Evolutionary conservation across 2,113 vertebrate species (phyloP), one percentile per base, ranked within the genome.

Genomic region (Manacus vitellinus): DNA sequence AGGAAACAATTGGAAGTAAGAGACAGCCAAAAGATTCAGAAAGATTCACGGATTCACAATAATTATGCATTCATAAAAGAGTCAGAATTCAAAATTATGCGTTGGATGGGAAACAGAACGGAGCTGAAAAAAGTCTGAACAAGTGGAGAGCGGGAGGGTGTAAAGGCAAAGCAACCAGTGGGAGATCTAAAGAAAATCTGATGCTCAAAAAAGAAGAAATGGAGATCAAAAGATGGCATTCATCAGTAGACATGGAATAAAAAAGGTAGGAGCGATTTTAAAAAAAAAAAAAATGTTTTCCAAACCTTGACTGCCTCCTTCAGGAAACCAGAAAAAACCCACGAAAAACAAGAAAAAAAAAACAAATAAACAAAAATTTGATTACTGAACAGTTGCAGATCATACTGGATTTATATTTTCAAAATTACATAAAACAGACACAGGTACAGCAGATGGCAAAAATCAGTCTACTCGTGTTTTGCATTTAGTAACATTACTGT

Each of bases 251-350:
- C 10, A 97, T 92, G 94, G 94, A 59, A 66, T 33, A 72, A 94
- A 89, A 97, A 91, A 96, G 86, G 65, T 14, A 97, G 85, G 70
- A 94, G 41, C 35, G 62, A 97, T 87, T 41, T 4, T 19, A 61
- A 2, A 47, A 73, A 97, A 97, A 94, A 77, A 77, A 79, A 95
- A 95, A 88, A 62, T 19, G 33, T 96, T 95, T 97, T 97, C 96
- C 99, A 99, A 99, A 99, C 99, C 99, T 99, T 99, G 94, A 99
- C 98, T 47, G 98, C 98, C 94, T 98, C 99, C 99, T 99, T 98
- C 97, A 93, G 98, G 98, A 97, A 98, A 98, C 85, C 97, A 98
- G 97, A 97, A 98, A 95, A 97, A 82, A 85, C 4, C 58, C 76
- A 95, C 49, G 17, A 96, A 94, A 97, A 96, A 75, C 49, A 97